Evolutionary conservation across 2,888 invertebrate genomes (phyloP).

Genomic region (Zeuzera pyrina): DNA sequence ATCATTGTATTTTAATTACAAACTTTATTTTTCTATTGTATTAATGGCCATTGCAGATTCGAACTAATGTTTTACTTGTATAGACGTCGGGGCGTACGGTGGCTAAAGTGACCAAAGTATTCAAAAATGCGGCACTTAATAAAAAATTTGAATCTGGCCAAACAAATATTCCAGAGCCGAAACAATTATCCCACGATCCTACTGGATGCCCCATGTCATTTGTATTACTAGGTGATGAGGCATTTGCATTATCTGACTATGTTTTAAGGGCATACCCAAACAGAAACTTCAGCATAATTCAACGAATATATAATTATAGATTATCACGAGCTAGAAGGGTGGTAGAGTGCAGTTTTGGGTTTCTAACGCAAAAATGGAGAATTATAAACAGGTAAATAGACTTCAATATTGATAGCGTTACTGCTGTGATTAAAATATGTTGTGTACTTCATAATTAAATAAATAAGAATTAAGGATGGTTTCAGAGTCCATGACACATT

Average conservation of each 20-base stretch:
- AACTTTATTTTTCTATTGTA: slow-evolving; percentile 19
- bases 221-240: slow-evolving; percentile 1
- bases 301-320: slow-evolving; percentile 11
- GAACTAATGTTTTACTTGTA: slow-evolving; percentile 15
- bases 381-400: too few relatives aligned
- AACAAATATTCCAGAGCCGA: neutral
- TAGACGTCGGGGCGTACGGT: slow-evolving; percentile 17
- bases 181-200: too few relatives aligned
- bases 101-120: slow-evolving; percentile 3
- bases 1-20: too few relatives aligned
- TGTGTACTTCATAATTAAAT: too few relatives aligned
- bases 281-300: too few relatives aligned
- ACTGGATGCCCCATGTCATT: neutral
- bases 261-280: slow-evolving; percentile 11
- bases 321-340: slow-evolving; percentile 12
- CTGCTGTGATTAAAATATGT: too few relatives aligned
- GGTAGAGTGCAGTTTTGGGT: slow-evolving; percentile 12
- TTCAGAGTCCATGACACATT: too few relatives aligned
- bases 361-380: slow-evolving; percentile 10
- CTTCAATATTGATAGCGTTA: too few relatives aligned
- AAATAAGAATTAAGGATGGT: too few relatives aligned
- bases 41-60: slow-evolving; percentile 19
- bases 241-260: slow-evolving; percentile 1
- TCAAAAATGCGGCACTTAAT: neutral
- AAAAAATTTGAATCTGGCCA: neutral